These are phyloP conservation scores for Drepanosiphum platanoidis DNA, from an alignment of 2,888 invertebrate genomes.

Conservation along the genomic window DNA sequence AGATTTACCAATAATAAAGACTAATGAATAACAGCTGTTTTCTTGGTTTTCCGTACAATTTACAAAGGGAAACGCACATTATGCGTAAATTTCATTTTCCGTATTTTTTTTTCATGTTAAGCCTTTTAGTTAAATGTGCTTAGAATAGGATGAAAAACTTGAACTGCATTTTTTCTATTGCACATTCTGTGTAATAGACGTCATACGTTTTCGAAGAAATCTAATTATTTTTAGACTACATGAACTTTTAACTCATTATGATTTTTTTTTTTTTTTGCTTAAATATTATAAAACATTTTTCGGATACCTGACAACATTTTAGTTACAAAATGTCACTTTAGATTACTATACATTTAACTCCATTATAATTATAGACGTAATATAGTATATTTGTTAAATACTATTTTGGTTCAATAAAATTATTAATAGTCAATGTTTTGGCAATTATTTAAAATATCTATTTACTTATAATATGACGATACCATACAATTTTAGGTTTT, in stretches of 20 bases:
- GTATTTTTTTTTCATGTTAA: too few species aligned
- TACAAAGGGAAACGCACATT: too few species aligned
- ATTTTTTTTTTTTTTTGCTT: not conserved
- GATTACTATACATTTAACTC: not conserved
- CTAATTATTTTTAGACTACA: not conserved
- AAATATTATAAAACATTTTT: not conserved
- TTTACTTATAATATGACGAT: too few species aligned
- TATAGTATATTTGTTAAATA: not conserved
- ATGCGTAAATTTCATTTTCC: too few species aligned
- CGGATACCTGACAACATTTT: not conserved
- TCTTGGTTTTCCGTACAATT: too few species aligned
- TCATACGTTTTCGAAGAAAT: not conserved
- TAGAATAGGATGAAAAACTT: not conserved
- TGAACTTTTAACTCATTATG: not conserved
- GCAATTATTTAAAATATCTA: too few species aligned
- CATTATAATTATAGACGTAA: not conserved
- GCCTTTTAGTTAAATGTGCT: too few species aligned
- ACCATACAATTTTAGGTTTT: too few species aligned
- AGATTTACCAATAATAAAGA: too few species aligned
- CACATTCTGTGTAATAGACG: not conserved
- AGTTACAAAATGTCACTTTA: not conserved
- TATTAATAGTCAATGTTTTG: too few species aligned
- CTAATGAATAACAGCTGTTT: too few species aligned
- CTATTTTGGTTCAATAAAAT: too few species aligned
- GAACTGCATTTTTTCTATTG: not conserved